Evolutionary conservation across 2,113 vertebrate genomes (phyloP), one percentile per base, ranked within the genome.

Genomic region (Harpagus bidentatus): DNA sequence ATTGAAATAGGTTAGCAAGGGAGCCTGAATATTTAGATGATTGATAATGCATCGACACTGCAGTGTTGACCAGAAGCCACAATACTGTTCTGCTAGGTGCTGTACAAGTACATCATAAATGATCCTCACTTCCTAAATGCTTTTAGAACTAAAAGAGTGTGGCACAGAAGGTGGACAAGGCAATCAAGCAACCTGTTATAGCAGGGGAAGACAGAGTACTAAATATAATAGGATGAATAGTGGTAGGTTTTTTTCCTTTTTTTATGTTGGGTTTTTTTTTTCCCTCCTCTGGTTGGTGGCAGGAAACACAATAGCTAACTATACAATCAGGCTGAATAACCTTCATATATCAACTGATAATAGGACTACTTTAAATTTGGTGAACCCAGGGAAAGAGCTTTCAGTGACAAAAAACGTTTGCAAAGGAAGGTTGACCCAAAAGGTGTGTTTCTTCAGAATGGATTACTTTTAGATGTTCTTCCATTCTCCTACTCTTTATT

Each of bases 101-200:
- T 86, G 2, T 22, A 47, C 11, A 38, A n/a, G 76, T 29, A 3
- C 31, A 42, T 76, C 63, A 47, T 48, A 92, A 95, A 74, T 53
- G 94, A 85, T 81, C 48, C 61, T 72, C 65, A 16, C 82, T 96
- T 61, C 77, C 32, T 70, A 79, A 69, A 95, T 62, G 71, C 74
- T 86, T 94, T 92, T 85, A 92, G 71, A 95, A 56, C 70, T 95
- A 26, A 88, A 70, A 69, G 66, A 90, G 50, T 63, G 28, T 74
- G 80, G 80, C 77, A 88, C 92, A 88, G 92, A 56, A 52, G 69
- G 88, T 79, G 77, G 48, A 74, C 26, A 61, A 86, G 62, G 83
- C 78, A 94, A 95, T 95, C 86, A 92, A 89, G 73, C 13, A 79
- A 95, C 62, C 83, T 84, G 61, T 61, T 93, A 86, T 9, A 88